Base-by-base conservation (phyloP, 2,888 invertebrate genomes). In the Lottia scabra region DNA sequence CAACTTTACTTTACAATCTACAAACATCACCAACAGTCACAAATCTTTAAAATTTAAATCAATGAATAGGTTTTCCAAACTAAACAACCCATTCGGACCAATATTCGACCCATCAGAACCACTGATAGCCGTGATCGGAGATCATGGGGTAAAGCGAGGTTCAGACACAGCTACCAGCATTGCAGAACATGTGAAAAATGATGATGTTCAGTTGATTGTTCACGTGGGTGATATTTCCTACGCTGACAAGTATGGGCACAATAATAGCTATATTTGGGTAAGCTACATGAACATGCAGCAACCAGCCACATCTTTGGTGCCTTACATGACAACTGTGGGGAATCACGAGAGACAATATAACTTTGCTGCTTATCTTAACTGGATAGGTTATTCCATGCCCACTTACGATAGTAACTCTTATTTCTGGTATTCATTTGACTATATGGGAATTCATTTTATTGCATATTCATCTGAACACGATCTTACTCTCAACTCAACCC, bases 401-500 rank as follows among this genome's bases (percentile, higher is more conserved):
- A 67, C 62, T 13, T 62, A 19, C 0, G 71, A 71, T 30, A 78
- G 80, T 45, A 56, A 56, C 4, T 76, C 76, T 0, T 72, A 76
- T 4, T 77, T 77, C 48, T 80, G 80, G 80, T 80, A 72, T 48
- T 78, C 78, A 64, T 78, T 78, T 38, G 76, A 80, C 70, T 76
- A 73, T 67, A 67, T 78, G 68, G 77, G 76, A 2, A 72, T 78
- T 46, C 80, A 80, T 63, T 75, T 77, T 44, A n/a, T 76, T 0
- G 65, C 74, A 12, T 72, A 76, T 65, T 77, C 77, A 48, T 75
- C 80, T 2, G 78, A 80, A 68, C 76, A 77, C 30, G 73, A 75
- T 48, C 72, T 78, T 63, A 68, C 63, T 44, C 76, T 65, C 16
- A 73, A 71, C 56, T 75, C 75, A 13, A 67, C 69, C 3, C 78